Conservation (phyloP, 1,140 invertebrate species). For the Nephotettix cincticeps region DNA sequence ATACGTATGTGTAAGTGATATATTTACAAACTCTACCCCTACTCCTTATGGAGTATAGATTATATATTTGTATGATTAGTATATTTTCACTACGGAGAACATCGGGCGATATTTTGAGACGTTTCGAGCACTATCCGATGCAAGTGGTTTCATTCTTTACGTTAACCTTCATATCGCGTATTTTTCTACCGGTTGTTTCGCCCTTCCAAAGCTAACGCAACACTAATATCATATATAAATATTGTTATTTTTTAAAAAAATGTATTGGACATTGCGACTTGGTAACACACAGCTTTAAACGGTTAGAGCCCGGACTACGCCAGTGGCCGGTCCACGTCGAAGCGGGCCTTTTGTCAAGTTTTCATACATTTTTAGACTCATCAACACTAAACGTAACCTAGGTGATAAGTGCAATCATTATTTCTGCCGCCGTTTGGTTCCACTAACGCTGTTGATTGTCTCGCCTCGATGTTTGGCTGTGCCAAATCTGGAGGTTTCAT, state of each 20-base stretch:
- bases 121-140: neutral
- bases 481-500: too few species aligned
- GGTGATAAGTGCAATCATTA: too few species aligned
- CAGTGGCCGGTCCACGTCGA: neutral
- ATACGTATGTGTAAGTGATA: neutral
- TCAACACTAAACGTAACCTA: too few species aligned
- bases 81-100: neutral
- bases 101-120: neutral
- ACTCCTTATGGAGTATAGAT: neutral
- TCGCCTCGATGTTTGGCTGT: too few species aligned
- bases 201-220: neutral
- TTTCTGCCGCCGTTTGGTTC: too few species aligned
- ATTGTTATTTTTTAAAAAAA: slow-evolving; percentile 13
- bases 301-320: slow-evolving; percentile 11
- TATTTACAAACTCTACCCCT: neutral
- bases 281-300: slow-evolving; percentile 30
- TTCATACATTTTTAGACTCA: slow-evolving; percentile 4
- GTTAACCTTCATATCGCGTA: neutral
- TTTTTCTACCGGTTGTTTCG: neutral
- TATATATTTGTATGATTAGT: slow-evolving; percentile 5
- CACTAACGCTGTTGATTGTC: too few species aligned
- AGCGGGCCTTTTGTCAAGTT: neutral
- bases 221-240: slow-evolving; percentile 1
- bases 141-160: neutral
- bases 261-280: slow-evolving; percentile 12